phyloP scores from a whole-genome alignment of 2,888 invertebrate genomes.

The Dasypolia templi region DNA sequence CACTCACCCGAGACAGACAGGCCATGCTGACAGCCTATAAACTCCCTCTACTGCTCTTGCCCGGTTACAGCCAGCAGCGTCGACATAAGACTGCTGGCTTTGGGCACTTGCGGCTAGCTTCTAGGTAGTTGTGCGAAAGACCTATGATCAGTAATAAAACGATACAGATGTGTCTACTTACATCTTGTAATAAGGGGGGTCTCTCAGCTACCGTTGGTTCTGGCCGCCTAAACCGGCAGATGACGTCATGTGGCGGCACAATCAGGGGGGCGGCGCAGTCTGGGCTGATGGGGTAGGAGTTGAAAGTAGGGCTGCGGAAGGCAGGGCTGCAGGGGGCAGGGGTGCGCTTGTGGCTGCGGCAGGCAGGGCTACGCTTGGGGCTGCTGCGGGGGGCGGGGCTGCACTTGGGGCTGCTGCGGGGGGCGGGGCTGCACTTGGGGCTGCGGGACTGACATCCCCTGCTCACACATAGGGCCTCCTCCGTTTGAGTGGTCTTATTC shows the following conservation, averaged over 20 bases:
- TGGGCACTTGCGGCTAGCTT: not conserved
- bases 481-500: slow-evolving; percentile 63
- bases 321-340: not conserved
- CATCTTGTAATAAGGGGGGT: slow-evolving; percentile 63
- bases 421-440: not conserved
- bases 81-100: not conserved
- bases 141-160: not conserved
- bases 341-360: no score
- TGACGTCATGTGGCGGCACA: slow-evolving; percentile 12
- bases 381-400: not conserved
- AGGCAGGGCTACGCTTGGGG: no score
- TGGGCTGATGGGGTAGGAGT: not conserved
- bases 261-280: not conserved
- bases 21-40: not conserved
- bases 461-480: slow-evolving; percentile 22
- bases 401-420: no score
- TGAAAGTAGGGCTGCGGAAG: not conserved
- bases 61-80: no score
- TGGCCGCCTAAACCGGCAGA: slow-evolving; percentile 23
- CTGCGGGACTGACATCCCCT: slow-evolving; percentile 39
- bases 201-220: not conserved
- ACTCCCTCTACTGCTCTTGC: not conserved
- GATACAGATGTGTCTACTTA: slow-evolving; percentile 54
- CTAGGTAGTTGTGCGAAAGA: no score
- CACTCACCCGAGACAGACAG: not conserved